Evolutionary conservation across 2,113 vertebrate species (phyloP), one percentile per base, ranked within the genome.

Genomic region (Sterna hirundo): DNA sequence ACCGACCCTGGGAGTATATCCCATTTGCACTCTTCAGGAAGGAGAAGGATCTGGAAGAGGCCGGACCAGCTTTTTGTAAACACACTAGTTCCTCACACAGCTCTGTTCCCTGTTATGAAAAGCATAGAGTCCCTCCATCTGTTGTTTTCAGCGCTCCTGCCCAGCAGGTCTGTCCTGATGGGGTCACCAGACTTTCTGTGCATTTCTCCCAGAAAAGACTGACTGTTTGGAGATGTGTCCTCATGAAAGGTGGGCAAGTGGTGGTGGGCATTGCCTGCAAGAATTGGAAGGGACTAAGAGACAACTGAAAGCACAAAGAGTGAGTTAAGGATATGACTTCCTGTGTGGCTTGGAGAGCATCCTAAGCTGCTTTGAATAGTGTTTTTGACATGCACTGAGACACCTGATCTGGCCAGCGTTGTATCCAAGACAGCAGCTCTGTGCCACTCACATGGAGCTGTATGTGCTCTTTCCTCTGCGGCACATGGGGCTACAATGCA

Each of bases 381-480:
- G 51, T 13, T 51, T 72, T 36, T 51, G 20, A 55, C 15, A 3
- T 23, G 12, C 5, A 20, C 21, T 42, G 11, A 34, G 60, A 55
- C 11, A 21, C 13, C 5, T 55, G 54, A 81, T 40, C 26, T n/a
- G 26, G 6, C 19, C 5, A 2, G 18, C 1, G 0, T 29, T 30
- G 13, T 34, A 21, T 14, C 51, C 58, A 32, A 54, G 15, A 23
- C 34, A 72, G 34, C 15, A 57, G 38, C 16, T 61, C 44, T 42
- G 25, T 27, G 17, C 13, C 23, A 6, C 11, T 22, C 17, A 27
- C 18, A 4, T 6, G 40, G 32, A 79, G 13, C 12, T 62, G 5
- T 44, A 15, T 9, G 8, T 19, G 2, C 7, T 69, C 38, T 40
- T 69, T 47, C 4, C 18, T 81, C 11, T 77, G 27, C n/a, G 65